Base-by-base conservation (phyloP, 1,140 invertebrate genomes). In the Akabosia matsudoensis region DNA sequence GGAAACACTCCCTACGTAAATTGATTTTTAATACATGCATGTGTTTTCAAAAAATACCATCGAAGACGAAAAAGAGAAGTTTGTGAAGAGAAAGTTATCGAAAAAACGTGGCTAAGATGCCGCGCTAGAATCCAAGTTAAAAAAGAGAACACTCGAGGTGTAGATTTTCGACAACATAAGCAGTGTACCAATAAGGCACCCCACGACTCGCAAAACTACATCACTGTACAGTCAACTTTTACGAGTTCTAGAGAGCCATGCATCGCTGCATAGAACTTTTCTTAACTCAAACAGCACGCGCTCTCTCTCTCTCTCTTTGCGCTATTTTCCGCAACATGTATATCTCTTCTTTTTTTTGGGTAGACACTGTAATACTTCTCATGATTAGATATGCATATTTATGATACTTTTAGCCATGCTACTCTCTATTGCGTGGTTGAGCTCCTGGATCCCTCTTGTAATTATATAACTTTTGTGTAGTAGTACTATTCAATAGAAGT, bases 141-240 rank as follows among this genome's bases (percentile, higher is more conserved):
- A 16, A 16, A 61, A 67, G 31, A 28, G 61, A 67, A 67, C 61
- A 67, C 30, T 67, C 61, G 61, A 67, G 28, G 61, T 67, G 61
- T 61, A 61, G 54, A 61, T 61, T 61, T 13, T 22, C 54, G 54
- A 14, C 54, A 61, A 61, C 54, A 61, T 61, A 22, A 30, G 10
- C 61, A 31, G 26, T 67, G 26, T 67, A 67, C 28, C 61, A 67
- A 67, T 67, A 67, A 67, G 30, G 28, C 61, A 67, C 24, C 61
- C 24, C 3, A 67, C 61, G 30, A 30, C 28, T 67, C 54, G 26
- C n/a, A 45, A 45, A 45, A 45, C 61, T 67, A 24, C 31, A 7
- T 14, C 61, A 30, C 7, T 67, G 61, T 30, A 22, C 31, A 24
- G 16, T 67, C 61, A 67, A 67, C 24, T 67, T 67, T 67, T 67